Evolutionary conservation across 2,888 invertebrate species (phyloP).

Genomic region (Seira ritae): DNA sequence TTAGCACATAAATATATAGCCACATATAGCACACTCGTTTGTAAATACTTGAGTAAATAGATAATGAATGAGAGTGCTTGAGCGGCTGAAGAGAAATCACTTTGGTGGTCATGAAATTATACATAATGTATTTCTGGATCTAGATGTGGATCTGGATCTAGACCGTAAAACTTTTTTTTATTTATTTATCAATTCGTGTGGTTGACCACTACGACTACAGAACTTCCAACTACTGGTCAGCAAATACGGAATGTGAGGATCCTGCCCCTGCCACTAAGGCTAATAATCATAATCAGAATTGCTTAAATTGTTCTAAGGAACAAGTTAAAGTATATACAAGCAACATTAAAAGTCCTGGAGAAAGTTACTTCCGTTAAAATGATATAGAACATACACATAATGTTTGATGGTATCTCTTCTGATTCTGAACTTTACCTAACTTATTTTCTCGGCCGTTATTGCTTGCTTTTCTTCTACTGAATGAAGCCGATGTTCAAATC

Average conservation of each 20-base stretch:
- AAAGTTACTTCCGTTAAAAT: too few species aligned
- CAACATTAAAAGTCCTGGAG: too few species aligned
- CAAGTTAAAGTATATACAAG: too few species aligned
- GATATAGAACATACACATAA: too few species aligned
- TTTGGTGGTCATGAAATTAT: conserved; percentile 32
- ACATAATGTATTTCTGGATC: conserved; percentile 46
- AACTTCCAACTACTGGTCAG: too few species aligned
- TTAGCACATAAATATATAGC: neutral
- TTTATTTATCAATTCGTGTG: too few species aligned
- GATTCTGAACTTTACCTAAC: too few species aligned
- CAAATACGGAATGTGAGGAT: neutral
- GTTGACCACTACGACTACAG: too few species aligned
- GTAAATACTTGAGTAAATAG: neutral
- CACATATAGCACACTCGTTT: neutral
- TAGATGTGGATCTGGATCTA: conserved; percentile 23
- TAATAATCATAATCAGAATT: neutral
- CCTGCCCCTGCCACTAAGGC: neutral
- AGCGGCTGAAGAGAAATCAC: conserved; percentile 14
- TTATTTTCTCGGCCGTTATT: too few species aligned
- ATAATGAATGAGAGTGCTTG: neutral
- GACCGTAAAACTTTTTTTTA: neutral
- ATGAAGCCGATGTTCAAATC: too few species aligned
- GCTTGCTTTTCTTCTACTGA: too few species aligned
- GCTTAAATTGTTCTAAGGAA: neutral
- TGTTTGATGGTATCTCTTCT: too few species aligned